Conservation (phyloP, 2,888 invertebrate genomes). For the Diplazon laetatorius region DNA sequence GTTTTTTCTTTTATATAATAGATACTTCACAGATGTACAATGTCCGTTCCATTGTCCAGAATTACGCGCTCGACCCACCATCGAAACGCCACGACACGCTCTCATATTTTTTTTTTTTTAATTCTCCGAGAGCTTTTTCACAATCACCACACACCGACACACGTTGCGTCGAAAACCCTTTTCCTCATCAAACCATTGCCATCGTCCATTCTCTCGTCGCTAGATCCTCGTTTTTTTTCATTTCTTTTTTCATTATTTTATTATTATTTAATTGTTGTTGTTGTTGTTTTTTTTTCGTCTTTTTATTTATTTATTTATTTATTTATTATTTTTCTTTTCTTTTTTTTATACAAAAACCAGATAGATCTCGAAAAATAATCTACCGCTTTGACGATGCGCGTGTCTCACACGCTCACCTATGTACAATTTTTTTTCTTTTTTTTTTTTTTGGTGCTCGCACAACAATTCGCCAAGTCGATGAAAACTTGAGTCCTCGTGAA, state of each 20-base stretch:
- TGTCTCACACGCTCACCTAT: constrained; percentile 65
- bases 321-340: constrained; percentile 3
- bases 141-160: constrained; percentile 1
- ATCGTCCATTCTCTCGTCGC: constrained; percentile 36
- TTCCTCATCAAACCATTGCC: constrained; percentile 15
- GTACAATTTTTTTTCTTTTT: constrained; percentile 61
- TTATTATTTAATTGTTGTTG: constrained; percentile 14
- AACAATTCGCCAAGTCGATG: background rate
- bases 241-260: constrained; percentile 50
- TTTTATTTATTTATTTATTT: constrained; percentile 28
- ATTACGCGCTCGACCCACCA: constrained; percentile 45
- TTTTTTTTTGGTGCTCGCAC: constrained; percentile 40
- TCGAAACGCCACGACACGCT: too few species aligned
- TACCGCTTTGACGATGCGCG: constrained; percentile 67
- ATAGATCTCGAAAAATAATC: constrained; percentile 72
- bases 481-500: too few species aligned
- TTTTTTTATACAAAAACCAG: constrained; percentile 65
- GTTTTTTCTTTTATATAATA: constrained; percentile 38
- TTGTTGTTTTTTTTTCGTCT: too few species aligned
- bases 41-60: constrained; percentile 63
- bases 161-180: background rate
- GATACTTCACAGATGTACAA: constrained; percentile 68
- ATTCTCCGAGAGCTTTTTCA: constrained; percentile 14
- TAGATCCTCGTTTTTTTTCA: constrained; percentile 38
- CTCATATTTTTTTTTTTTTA: constrained; percentile 21